These are phyloP conservation scores for Sebastiscus tertius DNA, from an alignment of 2,797 vertebrate species.

Conservation along the genomic window DNA sequence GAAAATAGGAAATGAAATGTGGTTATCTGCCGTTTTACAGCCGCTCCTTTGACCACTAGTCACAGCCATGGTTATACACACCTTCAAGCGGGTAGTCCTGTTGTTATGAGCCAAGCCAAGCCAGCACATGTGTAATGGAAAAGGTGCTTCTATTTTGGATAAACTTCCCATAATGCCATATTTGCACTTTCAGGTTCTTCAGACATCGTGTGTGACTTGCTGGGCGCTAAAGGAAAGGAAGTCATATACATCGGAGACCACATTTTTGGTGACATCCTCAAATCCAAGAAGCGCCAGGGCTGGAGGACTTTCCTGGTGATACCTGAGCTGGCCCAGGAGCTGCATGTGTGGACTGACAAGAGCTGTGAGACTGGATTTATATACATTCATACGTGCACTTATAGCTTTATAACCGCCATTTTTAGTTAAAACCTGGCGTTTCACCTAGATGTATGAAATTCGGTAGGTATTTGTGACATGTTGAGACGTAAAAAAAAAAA, in stretches of 20 bases:
- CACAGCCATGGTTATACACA: too few species aligned
- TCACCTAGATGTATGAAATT: too few species aligned
- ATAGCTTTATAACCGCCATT: neutral
- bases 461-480: too few species aligned
- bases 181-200: conserved; percentile 86
- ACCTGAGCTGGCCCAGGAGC: conserved; percentile 93
- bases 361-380: conserved; percentile 83
- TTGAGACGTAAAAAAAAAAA: too few species aligned
- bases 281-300: conserved; percentile 96
- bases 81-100: too few species aligned
- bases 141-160: neutral
- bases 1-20: too few species aligned
- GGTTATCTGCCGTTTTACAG: rapidly evolving
- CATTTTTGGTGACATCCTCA: conserved; percentile 96
- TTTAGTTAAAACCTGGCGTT: neutral
- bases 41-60: too few species aligned
- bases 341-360: conserved; percentile 97
- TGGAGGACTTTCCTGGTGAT: conserved; percentile 97
- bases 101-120: neutral
- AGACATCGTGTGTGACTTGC: conserved; percentile 92
- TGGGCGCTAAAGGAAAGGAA: conserved; percentile 95
- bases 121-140: neutral
- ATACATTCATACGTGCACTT: neutral
- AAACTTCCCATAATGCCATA: neutral
- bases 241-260: conserved; percentile 97